Evolutionary conservation across 2,797 vertebrate genomes (phyloP), one percentile per base, ranked within the genome.

Genomic region (Brotula barbata): DNA sequence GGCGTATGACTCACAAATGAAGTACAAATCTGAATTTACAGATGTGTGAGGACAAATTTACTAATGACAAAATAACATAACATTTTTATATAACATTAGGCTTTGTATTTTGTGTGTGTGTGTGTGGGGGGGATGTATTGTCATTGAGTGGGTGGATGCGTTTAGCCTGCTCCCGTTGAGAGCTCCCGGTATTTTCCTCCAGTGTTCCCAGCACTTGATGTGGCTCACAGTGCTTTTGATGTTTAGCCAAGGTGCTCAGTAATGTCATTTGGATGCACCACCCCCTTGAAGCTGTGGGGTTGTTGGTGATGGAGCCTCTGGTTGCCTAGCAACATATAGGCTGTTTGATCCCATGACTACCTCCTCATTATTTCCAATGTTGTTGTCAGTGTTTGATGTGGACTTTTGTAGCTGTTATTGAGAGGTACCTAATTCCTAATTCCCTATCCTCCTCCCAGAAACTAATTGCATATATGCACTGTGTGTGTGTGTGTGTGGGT

Each of bases 201-300:
- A 17, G 54, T 40, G 54, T 43, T 68, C 9, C 36, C 33, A 62
- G 25, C 63, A 44, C 66, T 78, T 78, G 21, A 51, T 71, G 73
- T 56, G 28, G 48, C 81, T 77, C 40, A 16, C 50, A 28, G 54
- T 44, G 55, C 62, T 47, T 82, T 64, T 88, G 80, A 86, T 80
- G 74, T 46, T 22, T 3, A 21, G 82, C 86, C 85, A 85, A 84
- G 50, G 49, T 57, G 57, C 70, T 82, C 59, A 64, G 63, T 72
- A 61, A 78, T 68, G 50, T 50, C 52, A 70, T 89, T 85, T 82
- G 64, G 58, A 71, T 73, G 73, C 85, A 85, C 74, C 61, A 60
- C 34, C 17, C 21, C 33, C 11, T 15, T 42, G 61, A 50, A 15
- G 41, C 66, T 52, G 43, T 59, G 23, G 63, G 39, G 59, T 43